Base-by-base conservation (phyloP, 2,888 invertebrate species). In the Zhengitettix transpicula region DNA sequence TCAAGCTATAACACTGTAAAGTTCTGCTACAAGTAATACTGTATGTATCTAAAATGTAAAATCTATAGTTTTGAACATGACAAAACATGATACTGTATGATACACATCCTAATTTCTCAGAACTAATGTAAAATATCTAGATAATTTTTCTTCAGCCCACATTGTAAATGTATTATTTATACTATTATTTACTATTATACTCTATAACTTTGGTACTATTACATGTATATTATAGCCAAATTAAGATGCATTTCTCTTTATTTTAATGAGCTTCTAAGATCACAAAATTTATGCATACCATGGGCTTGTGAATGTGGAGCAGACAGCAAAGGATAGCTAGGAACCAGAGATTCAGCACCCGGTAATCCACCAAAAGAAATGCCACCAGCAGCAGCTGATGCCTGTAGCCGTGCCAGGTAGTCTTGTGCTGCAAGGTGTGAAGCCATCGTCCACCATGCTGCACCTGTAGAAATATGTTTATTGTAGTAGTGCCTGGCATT, bases 361-460 rank as follows among this genome's bases (percentile, higher is more conserved):
- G 55, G 28, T 73, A 89, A 85, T 68, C 81, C 83, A 53, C 80
- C 42, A 58, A 65, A 63, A 15, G 62, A 55, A 59, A 62, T 52
- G 44, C 65, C 64, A 47, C 66, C 66, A 55, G 67, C 66, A 52
- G 65, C 66, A 10, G 67, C 81, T 10, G 88, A 85, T 5, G 88
- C 88, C 72, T 90, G 90, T 65, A 91, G 75, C 62, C 89, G 80
- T 55, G 87, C 87, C 65, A 91, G 80, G 74, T 91, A 91, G 73
- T 91, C 90, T 72, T 91, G 91, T 0, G 90, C 89, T 44, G 90
- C 90, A 67, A 91, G 77, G 72, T 91, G 90, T 41, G 86, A 86
- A 52, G 90, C 89, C 87, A 91, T 89, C 28, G 88, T 88, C 89
- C 90, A 91, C 91, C 91, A 91, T 61, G 87, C 86, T 67, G 86